Evolutionary conservation across 2,797 vertebrate species (phyloP).

Genomic region (Synaphobranchus kaupii): DNA sequence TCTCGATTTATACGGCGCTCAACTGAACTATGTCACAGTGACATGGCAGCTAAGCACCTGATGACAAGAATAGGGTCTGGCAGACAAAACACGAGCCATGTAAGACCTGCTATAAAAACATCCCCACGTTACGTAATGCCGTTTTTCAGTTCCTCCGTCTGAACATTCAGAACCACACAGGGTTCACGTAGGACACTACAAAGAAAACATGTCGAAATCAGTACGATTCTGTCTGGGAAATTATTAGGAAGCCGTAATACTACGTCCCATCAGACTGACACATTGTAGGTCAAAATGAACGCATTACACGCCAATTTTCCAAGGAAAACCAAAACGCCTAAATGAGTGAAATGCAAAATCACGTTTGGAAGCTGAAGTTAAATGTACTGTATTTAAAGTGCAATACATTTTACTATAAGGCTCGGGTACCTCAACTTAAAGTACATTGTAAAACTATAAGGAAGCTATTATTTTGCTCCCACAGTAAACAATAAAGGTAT

Average conservation of each 20-base stretch:
- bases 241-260: background rate
- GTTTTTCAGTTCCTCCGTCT: background rate
- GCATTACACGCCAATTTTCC: background rate
- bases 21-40: conserved; percentile 16
- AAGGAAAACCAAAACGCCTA: no score
- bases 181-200: background rate
- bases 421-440: background rate
- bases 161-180: background rate
- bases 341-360: background rate
- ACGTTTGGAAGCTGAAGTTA: background rate
- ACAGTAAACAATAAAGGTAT: background rate
- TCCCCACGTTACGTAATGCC: conserved; percentile 8
- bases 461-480: background rate
- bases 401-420: background rate
- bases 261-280: background rate
- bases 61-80: conserved; percentile 2
- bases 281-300: background rate
- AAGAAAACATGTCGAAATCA: background rate
- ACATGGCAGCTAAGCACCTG: conserved; percentile 15
- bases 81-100: conserved; percentile 28
- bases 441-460: background rate
- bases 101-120: conserved; percentile 9
- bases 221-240: background rate
- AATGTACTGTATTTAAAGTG: background rate
- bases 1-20: background rate